Conservation (phyloP, 2,113 vertebrate species). For the Petroica traversi region DNA sequence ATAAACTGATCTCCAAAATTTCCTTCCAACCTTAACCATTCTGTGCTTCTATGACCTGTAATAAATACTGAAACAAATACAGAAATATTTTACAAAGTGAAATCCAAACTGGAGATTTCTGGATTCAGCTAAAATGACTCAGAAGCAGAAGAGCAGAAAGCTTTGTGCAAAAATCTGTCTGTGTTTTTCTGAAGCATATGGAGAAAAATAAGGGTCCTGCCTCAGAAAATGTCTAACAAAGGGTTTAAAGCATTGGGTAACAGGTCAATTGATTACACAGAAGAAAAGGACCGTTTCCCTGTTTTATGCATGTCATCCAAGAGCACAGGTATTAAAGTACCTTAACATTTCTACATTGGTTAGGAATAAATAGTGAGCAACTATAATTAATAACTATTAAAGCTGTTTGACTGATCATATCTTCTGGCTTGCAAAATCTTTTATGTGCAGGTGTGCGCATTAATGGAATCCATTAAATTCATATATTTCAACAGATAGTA, state of each 20-base stretch:
- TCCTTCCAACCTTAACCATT: background rate
- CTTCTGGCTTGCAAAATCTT: slow-evolving; percentile 73
- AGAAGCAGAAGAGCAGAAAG: background rate
- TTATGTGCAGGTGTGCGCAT: slow-evolving; percentile 75
- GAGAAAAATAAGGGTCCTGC: background rate
- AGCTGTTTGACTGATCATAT: slow-evolving; percentile 77
- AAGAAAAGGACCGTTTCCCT: background rate
- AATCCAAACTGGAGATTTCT: background rate
- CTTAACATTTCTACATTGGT: slow-evolving; percentile 48
- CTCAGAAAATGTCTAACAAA: background rate
- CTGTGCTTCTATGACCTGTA: background rate
- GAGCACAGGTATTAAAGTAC: slow-evolving; percentile 49
- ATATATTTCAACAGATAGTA: slow-evolving; percentile 82
- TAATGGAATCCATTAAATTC: slow-evolving; percentile 83
- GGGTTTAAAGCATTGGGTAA: background rate
- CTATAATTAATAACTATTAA: slow-evolving; percentile 83
- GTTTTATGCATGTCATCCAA: slow-evolving; percentile 38
- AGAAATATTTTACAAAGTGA: background rate
- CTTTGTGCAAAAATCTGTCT: background rate
- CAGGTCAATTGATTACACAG: slow-evolving; percentile 34
- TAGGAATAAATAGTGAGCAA: slow-evolving; percentile 69
- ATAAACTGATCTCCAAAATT: background rate
- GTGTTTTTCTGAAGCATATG: background rate
- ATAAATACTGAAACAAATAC: background rate
- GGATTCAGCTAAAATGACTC: background rate